Evolutionary conservation across 2,113 vertebrate genomes (phyloP).

Genomic region (Sakesphorus luctuosus): DNA sequence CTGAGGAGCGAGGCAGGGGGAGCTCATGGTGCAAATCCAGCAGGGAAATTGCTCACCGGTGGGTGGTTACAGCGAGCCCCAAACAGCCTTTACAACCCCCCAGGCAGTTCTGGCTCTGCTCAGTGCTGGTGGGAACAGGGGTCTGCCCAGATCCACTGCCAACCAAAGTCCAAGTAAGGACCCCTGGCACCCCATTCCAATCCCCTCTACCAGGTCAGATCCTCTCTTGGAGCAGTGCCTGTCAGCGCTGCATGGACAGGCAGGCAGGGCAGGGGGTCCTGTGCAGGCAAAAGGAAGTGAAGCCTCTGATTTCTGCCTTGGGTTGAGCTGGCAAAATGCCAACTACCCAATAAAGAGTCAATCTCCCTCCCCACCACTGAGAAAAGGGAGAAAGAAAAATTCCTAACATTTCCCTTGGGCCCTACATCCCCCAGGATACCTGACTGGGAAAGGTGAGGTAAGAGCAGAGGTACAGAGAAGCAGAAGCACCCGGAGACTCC

Average conservation of each 20-base stretch:
- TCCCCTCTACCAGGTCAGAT: background rate
- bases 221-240: background rate
- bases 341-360: too few species aligned
- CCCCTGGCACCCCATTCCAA: background rate
- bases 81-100: rapidly evolving
- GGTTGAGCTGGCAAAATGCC: too few species aligned
- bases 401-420: background rate
- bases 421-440: background rate
- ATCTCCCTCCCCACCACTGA: too few species aligned
- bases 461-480: background rate
- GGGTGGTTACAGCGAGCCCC: rapidly evolving
- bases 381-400: too few species aligned
- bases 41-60: background rate
- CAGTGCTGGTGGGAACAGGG: rapidly evolving
- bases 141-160: rapidly evolving
- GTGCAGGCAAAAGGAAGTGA: background rate
- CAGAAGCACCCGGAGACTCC: background rate
- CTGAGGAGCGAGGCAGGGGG: background rate
- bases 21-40: background rate
- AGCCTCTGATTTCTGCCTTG: too few species aligned
- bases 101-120: background rate
- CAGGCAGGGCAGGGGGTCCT: background rate
- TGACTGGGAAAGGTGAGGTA: background rate
- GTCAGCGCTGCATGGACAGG: rapidly evolving
- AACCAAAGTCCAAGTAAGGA: background rate